Evolutionary conservation across 2,797 vertebrate species (phyloP).

Genomic region (Lophius americanus): DNA sequence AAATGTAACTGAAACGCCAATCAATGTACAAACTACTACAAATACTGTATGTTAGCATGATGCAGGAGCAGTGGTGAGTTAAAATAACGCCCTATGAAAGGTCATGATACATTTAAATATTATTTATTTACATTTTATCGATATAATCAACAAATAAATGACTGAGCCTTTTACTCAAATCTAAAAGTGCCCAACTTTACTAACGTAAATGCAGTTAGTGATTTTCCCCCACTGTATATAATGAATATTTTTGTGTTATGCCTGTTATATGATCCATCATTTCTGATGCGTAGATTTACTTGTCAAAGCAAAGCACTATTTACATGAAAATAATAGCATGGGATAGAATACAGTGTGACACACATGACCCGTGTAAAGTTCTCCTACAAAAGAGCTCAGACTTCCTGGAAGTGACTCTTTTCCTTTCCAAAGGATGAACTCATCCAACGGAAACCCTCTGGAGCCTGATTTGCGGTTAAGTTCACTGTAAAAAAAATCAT

Average conservation of each 20-base stretch:
- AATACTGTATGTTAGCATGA: not conserved
- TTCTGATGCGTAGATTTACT: not conserved
- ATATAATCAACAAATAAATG: not conserved
- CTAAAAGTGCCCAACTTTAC: not conserved
- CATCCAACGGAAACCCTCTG: conserved; percentile 13
- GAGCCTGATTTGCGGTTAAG: conserved; percentile 50
- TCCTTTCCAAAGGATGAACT: conserved; percentile 10
- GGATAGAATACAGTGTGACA: conserved; percentile 5
- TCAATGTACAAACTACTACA: conserved; percentile 6
- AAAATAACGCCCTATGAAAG: not conserved
- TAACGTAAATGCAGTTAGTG: not conserved
- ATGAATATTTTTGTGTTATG: not conserved
- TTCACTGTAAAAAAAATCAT: conserved; percentile 9
- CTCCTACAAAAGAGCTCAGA: conserved; percentile 18
- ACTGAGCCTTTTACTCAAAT: not conserved
- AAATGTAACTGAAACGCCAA: no score
- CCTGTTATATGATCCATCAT: not conserved
- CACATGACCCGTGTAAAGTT: conserved; percentile 13
- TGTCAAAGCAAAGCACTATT: not conserved
- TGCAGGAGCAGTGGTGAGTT: not conserved
- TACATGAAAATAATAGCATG: not conserved
- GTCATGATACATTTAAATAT: not conserved
- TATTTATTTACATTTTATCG: no score
- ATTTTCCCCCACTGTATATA: not conserved
- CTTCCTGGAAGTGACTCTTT: conserved; percentile 53